Base-by-base conservation (phyloP, 2,888 invertebrate genomes). In the Agelastica alni region DNA sequence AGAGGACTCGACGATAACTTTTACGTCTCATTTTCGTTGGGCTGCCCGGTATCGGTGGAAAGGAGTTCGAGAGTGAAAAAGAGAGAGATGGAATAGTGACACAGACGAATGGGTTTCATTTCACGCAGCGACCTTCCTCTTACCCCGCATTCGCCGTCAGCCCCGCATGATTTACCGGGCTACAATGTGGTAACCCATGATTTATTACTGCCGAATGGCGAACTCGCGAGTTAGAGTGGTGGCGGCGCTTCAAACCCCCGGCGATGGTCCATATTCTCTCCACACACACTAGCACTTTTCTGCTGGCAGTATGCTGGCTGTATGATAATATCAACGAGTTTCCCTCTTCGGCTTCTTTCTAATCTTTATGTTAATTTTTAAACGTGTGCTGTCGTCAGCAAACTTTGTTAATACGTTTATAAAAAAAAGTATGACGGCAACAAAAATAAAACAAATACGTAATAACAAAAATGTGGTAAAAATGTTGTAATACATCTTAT, bases 111-210 rank as follows among this genome's bases (percentile, higher is more conserved):
- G 77, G 76, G 73, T 78, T 78, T 78, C 78, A 78, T 78, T 78
- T 78, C 78, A 78, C 80, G 79, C 80, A 76, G 78, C 72, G 77
- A 78, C 79, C 76, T 77, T 76, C 78, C 78, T 78, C 77, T 74
- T 77, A 74, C 76, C 75, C 61, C 51, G 62, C 64, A 69, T 63
- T 66, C 73, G 63, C 64, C 69, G 64, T 66, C 74, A 66, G 72
- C 72, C 74, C 76, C 74, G 72, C 80, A 83, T 83, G 83, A 83
- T 83, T 83, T 83, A 83, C 81, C 79, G 81, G 80, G 81, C 81
- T 82, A 82, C 83, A 82, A 82, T 83, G 83, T 83, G 83, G 83
- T 83, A 83, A 82, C 81, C 82, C 83, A 83, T 83, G 83, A 83
- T 83, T 83, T 83, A 83, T 82, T 70, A 78, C 76, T 75, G 80